Evolutionary conservation across 2,113 vertebrate genomes (phyloP).

Genomic region (Paraplagusia blochii): DNA sequence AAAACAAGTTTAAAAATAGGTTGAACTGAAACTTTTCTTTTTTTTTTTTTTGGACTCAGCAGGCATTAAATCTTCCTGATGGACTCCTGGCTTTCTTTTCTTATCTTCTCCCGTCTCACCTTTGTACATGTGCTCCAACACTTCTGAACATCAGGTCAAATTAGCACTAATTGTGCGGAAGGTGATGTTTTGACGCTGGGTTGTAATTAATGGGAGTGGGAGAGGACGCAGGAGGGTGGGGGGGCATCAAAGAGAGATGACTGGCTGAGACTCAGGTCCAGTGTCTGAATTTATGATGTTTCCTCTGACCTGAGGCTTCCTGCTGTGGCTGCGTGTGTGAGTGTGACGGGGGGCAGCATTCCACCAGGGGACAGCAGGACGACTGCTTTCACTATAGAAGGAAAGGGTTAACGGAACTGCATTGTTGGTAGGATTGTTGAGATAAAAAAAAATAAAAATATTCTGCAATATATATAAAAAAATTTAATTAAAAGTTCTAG

Average conservation of each 20-base stretch:
- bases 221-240: constrained; percentile 51
- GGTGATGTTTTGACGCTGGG: constrained; percentile 78
- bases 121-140: constrained; percentile 13
- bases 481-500: too few relatives aligned
- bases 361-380: constrained; percentile 79
- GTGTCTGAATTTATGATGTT: constrained; percentile 83
- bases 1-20: too few relatives aligned
- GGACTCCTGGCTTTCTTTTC: too few relatives aligned
- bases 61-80: too few relatives aligned
- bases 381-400: constrained; percentile 80
- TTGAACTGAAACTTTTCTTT: too few relatives aligned
- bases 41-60: background rate
- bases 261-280: constrained; percentile 76
- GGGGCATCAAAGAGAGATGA: constrained; percentile 82
- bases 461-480: too few relatives aligned
- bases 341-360: constrained; percentile 68
- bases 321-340: constrained; percentile 46
- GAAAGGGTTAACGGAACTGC: constrained; percentile 48
- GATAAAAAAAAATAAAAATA: constrained; percentile 63
- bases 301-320: constrained; percentile 81
- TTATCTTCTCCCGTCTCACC: constrained; percentile 14
- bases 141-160: constrained; percentile 73
- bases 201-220: constrained; percentile 83
- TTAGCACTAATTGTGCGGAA: constrained; percentile 64
- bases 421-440: constrained; percentile 10